These are phyloP conservation scores for Clunio marinus DNA, from an alignment of 2,888 invertebrate species.

Conservation along the genomic window DNA sequence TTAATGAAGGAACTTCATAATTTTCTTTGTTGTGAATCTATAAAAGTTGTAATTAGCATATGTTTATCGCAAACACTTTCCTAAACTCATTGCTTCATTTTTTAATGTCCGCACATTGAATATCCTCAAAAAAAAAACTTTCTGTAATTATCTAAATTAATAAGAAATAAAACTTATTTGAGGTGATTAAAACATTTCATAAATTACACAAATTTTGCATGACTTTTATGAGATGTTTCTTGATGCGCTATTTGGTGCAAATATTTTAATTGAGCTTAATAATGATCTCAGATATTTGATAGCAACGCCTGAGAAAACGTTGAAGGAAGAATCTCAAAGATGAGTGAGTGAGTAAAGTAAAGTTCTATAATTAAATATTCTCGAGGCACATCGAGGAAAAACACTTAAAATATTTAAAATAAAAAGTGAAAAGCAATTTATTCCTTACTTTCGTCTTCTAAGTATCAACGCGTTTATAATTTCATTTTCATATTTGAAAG, in stretches of 20 bases:
- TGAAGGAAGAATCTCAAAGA: background rate
- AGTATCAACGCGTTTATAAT: background rate
- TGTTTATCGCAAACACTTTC: no score
- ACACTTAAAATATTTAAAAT: background rate
- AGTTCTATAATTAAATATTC: slow-evolving; percentile 18
- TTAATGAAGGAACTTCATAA: no score
- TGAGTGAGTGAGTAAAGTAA: no score
- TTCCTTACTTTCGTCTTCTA: background rate
- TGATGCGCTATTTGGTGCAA: slow-evolving; percentile 18
- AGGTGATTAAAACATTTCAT: background rate
- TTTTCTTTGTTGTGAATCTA: no score
- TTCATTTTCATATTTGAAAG: background rate
- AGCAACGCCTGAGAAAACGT: background rate
- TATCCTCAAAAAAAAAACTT: no score
- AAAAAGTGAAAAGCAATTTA: background rate
- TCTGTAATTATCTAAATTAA: no score
- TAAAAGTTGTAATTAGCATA: no score
- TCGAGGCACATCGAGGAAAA: background rate
- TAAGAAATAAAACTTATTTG: background rate
- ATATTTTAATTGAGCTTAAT: slow-evolving; percentile 20
- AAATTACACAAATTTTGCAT: background rate
- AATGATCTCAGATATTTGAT: slow-evolving; percentile 17
- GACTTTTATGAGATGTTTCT: background rate
- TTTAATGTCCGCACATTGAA: no score
- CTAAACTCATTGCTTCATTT: no score